Evolutionary conservation across 2,113 vertebrate species (phyloP), one percentile per base, ranked within the genome.

Genomic region (Callopanchax toddi): DNA sequence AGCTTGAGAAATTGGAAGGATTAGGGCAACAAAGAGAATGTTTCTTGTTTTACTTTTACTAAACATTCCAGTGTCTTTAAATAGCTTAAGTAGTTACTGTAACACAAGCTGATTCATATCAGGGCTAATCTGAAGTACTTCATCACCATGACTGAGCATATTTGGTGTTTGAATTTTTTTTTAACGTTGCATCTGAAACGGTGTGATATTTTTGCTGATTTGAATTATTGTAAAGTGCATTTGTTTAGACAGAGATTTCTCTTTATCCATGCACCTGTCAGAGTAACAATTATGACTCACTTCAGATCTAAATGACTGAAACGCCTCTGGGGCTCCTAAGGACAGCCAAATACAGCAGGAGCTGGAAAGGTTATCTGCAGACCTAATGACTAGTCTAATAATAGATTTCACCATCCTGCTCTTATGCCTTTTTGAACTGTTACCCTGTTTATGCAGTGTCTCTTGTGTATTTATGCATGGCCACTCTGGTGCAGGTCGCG

Each of bases 301-400:
- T 74, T 55, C 56, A 60, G 36, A 57, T 52, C 60, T 65, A 70
- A 79, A 68, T 54, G 52, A 55, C 64, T 29, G 50, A 72, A 39
- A 63, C 52, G 61, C 44, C 22, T 32, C 40, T 42, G 39, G 49
- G 23, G 61, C 63, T 78, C 64, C 69, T 61, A 57, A 64, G 49
- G 23, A 44, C 61, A 64, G 66, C 36, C 21, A 58, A 49, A 70
- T 45, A 54, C 43, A 66, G 36, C 57, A 64, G 40, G 12, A 74
- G 69, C 39, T 46, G 18, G 26, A 23, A 56, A 74, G 71, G 81
- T 76, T 74, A 72, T 74, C 43, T 68, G 22, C 74, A 73, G 63
- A 74, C 54, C 50, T 26, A 44, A 61, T 74, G 62, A 49, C 78
- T 58, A 15, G 29, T 48, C 74, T 80, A 76, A 84, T 75, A 62